These are phyloP conservation scores for Coccyzus lansbergi DNA, from an alignment of 2,797 vertebrate species.

Conservation along the genomic window DNA sequence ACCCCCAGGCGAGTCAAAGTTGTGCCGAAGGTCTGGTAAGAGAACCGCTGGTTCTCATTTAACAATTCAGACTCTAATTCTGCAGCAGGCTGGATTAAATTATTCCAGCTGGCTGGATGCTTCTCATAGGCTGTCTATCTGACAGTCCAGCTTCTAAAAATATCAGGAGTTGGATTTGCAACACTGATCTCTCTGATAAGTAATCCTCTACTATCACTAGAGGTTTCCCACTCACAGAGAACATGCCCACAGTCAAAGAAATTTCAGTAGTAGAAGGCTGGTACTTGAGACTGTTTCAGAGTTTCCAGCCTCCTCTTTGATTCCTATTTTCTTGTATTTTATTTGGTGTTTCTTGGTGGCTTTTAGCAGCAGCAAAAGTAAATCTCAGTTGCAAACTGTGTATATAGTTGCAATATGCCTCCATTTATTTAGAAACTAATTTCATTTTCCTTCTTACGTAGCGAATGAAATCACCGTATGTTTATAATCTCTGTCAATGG, in stretches of 20 bases:
- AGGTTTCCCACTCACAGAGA: background rate
- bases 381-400: background rate
- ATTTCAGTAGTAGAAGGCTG: background rate
- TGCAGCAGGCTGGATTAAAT: constrained; percentile 37
- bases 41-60: background rate
- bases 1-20: background rate
- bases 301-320: background rate
- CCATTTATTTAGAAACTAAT: background rate
- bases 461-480: background rate
- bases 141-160: constrained; percentile 35
- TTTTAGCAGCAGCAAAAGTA: background rate
- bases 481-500: background rate
- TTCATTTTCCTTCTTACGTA: background rate
- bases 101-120: background rate
- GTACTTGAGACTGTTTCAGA: background rate
- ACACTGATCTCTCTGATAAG: constrained; percentile 22
- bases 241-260: background rate
- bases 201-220: background rate
- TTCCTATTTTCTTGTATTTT: background rate
- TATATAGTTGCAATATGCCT: background rate
- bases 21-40: background rate
- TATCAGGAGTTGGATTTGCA: constrained; percentile 19
- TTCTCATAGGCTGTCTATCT: background rate
- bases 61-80: background rate
- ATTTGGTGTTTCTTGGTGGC: background rate